Evolutionary conservation across 2,113 vertebrate genomes (phyloP).

Genomic region (Ameiurus melas): DNA sequence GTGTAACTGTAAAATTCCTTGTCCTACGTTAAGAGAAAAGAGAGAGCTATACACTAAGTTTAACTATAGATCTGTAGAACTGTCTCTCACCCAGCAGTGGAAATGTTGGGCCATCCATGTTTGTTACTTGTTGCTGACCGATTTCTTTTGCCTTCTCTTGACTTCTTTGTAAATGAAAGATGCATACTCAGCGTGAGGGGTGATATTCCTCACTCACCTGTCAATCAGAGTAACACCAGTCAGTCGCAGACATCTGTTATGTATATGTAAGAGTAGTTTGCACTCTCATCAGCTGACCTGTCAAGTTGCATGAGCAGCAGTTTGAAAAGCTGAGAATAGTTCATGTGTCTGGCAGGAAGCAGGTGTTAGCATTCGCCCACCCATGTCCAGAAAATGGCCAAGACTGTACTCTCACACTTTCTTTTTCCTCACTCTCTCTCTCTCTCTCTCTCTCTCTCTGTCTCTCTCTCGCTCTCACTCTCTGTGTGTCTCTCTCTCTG

Average conservation of each 20-base stretch:
- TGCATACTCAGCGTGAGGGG: not conserved
- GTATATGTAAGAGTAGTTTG: not conserved
- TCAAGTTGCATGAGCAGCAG: not conserved
- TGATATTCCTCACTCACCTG: conserved; percentile 2
- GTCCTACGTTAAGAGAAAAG: not conserved
- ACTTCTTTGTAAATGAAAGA: not conserved
- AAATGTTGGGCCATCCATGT: not conserved
- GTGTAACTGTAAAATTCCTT: not conserved
- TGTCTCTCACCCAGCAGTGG: not conserved
- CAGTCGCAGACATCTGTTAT: not conserved
- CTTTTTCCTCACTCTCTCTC: not conserved
- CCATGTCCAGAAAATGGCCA: not conserved
- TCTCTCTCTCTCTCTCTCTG: not conserved
- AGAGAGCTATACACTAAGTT: not conserved
- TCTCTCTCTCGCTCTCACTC: not conserved
- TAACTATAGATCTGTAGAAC: not conserved
- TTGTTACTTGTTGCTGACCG: not conserved
- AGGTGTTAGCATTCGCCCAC: not conserved
- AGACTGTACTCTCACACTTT: not conserved
- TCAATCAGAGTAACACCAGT: not conserved
- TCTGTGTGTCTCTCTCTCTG: too few species aligned
- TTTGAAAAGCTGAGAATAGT: conserved; percentile 5
- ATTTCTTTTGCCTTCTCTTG: not conserved
- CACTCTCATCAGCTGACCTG: conserved; percentile 15
- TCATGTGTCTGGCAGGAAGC: conserved; percentile 3